Evolutionary conservation across 2,888 invertebrate genomes (phyloP).

Genomic region (Sinopyrophorus schimmeli): DNA sequence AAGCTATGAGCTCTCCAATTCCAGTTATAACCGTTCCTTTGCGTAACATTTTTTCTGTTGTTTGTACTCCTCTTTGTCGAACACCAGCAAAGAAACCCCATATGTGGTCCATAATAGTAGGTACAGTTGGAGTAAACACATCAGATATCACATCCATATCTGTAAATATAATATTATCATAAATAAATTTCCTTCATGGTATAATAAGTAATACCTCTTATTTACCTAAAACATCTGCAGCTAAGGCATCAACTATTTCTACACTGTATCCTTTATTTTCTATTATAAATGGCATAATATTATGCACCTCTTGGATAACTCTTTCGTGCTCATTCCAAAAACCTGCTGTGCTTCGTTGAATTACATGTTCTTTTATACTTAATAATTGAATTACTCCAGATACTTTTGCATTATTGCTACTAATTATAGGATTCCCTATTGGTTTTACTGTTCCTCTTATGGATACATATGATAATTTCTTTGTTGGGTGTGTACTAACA

Average conservation of each 20-base stretch:
- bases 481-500: conserved; percentile 64
- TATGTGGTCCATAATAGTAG: conserved; percentile 76
- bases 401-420: conserved; percentile 72
- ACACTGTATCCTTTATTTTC: conserved; percentile 65
- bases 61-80: conserved; percentile 80
- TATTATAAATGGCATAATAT: conserved; percentile 79
- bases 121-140: conserved; percentile 76
- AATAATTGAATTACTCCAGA: conserved; percentile 80
- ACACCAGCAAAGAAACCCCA: conserved; percentile 87
- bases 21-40: conserved; percentile 79
- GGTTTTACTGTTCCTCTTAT: conserved; percentile 76
- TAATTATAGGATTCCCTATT: conserved; percentile 73
- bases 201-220: conserved; percentile 11
- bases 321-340: conserved; percentile 84
- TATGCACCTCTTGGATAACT: conserved; percentile 76
- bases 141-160: conserved; percentile 84
- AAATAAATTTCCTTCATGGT: neutral
- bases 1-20: conserved; percentile 74
- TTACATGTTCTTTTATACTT: conserved; percentile 79
- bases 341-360: conserved; percentile 80
- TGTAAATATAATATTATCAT: conserved; percentile 23
- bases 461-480: conserved; percentile 73
- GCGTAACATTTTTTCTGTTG: conserved; percentile 83
- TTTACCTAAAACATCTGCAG: conserved; percentile 69
- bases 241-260: conserved; percentile 74